phyloP scores from a whole-genome alignment of 1,140 invertebrate species.

The Nylanderia fulva region DNA sequence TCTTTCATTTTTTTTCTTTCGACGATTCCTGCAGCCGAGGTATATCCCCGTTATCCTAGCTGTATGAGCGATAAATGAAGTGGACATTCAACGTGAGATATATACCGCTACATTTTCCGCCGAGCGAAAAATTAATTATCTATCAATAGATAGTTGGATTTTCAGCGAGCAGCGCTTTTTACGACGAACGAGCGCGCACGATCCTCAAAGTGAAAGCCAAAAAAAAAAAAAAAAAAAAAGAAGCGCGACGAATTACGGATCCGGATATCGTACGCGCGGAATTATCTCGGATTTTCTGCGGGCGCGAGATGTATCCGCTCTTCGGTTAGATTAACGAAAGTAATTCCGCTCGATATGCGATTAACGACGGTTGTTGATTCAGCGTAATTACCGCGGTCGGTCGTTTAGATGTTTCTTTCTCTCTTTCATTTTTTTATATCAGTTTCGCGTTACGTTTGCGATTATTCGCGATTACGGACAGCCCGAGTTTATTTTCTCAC shows the following conservation, averaged over 20 bases:
- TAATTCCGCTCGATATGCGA: slow-evolving; percentile 54
- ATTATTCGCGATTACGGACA: neutral
- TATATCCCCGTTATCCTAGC: neutral
- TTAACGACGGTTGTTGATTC: slow-evolving; percentile 47
- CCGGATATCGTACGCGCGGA: slow-evolving; percentile 18
- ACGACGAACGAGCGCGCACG: slow-evolving; percentile 2
- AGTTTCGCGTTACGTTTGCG: neutral
- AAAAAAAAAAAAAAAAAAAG: slow-evolving; percentile 29
- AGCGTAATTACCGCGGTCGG: slow-evolving; percentile 27
- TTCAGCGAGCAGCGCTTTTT: slow-evolving; percentile 34
- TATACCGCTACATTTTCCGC: slow-evolving; percentile 14
- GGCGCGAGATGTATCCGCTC: neutral
- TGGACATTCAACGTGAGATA: slow-evolving; percentile 3
- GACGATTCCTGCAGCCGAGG: neutral
- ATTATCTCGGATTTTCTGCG: slow-evolving; percentile 44
- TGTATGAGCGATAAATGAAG: slow-evolving; percentile 3
- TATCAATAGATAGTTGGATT: slow-evolving; percentile 44
- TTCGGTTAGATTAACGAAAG: slow-evolving; percentile 40
- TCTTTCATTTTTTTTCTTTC: neutral
- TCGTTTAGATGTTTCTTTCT: neutral
- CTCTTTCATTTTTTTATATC: neutral
- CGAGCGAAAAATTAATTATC: slow-evolving; percentile 70
- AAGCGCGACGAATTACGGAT: slow-evolving; percentile 20
- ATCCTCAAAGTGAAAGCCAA: neutral
- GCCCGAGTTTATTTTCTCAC: slow-evolving; percentile 10